A percentile compares a stretch with the other conserved stretches of the same genome.
Evolutionary conservation across 2,797 vertebrate genomes (phyloP).

Genomic region (Acomys russatus): DNA sequence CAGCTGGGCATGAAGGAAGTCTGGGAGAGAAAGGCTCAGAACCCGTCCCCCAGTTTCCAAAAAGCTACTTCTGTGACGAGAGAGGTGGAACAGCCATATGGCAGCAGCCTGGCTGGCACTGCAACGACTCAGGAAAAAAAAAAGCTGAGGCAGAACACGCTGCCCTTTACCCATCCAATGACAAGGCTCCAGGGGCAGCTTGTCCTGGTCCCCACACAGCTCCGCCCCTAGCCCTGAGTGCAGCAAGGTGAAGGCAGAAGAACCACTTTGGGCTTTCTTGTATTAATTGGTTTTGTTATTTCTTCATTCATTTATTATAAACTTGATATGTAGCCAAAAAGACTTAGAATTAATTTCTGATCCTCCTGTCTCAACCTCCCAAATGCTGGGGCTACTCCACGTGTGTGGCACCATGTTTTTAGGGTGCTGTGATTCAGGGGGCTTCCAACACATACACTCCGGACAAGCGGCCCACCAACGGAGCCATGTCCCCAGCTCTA

Average conservation of each 20-base stretch:
- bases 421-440: not conserved
- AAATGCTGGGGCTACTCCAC: not conserved
- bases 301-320: not conserved
- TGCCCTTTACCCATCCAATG: not conserved
- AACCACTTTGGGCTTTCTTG: not conserved
- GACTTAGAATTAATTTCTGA: not conserved
- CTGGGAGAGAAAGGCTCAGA: not conserved
- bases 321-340: not conserved
- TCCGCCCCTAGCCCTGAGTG: rapidly evolving
- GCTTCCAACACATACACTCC: not conserved
- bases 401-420: not conserved
- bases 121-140: not conserved
- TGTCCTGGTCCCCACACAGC: not conserved
- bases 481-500: not conserved
- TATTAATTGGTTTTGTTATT: not conserved
- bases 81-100: conserved; percentile 27
- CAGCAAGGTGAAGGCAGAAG: not conserved
- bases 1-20: not conserved
- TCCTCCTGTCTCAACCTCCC: not conserved
- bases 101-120: not conserved
- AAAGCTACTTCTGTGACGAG: not conserved
- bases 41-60: not conserved
- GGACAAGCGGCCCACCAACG: not conserved
- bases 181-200: not conserved
- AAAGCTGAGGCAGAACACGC: not conserved